A percentile compares a stretch with the other conserved stretches of the same genome.
Conservation (phyloP, 37 sponge, comb jelly and placozoan genomes). For the Cliona cf. orientalis region DNA sequence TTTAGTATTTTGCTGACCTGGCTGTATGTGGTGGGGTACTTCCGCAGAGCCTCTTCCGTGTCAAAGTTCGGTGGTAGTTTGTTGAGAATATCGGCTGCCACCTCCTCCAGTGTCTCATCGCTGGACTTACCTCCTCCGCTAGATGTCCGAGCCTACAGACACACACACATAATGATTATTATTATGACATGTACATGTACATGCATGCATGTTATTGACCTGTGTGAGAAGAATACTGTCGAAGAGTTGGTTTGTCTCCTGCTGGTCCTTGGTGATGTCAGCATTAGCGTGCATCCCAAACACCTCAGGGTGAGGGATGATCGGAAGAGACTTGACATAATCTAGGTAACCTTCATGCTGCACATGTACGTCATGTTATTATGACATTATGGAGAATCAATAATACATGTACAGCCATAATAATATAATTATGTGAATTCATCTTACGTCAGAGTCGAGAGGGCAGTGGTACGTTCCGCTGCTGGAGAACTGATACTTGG, state of each 20-base stretch:
- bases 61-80: conserved; percentile 94
- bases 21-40: conserved; percentile 97
- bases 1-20: conserved; percentile 61
- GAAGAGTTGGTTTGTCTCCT: conserved; percentile 94
- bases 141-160: conserved; percentile 69
- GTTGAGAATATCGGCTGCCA: conserved; percentile 93
- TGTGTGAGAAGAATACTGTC: conserved; percentile 98
- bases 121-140: conserved; percentile 91
- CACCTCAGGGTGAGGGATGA: conserved; percentile 95
- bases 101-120: conserved; percentile 94
- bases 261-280: conserved; percentile 99
- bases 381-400: not conserved
- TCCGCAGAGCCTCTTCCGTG: conserved; percentile 95
- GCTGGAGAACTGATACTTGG: conserved; percentile 81
- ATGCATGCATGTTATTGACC: conserved; percentile 35
- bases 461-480: conserved; percentile 95
- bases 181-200: not conserved
- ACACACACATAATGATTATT: conserved; percentile 1
- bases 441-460: conserved; percentile 89
- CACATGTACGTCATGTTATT: too few species aligned
- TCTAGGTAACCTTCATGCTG: conserved; percentile 94
- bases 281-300: conserved; percentile 99
- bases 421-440: not conserved
- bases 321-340: conserved; percentile 90
- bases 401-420: not conserved